Base-by-base conservation (phyloP, 2,113 vertebrate species). In the Nanorana parkeri region DNA sequence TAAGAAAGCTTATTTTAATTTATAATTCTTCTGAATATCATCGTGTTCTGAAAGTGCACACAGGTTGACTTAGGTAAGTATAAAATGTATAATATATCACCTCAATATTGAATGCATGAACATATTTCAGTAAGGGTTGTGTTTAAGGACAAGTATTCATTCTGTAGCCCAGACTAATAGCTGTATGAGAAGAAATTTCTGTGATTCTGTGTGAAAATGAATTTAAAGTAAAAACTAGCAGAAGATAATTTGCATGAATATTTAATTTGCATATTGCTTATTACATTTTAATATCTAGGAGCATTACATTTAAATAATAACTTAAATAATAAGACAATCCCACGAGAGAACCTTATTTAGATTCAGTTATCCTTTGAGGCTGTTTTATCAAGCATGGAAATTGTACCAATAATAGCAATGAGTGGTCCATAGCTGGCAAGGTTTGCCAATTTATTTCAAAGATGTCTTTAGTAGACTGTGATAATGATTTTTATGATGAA, bases 211-310 rank as follows among this genome's bases (percentile, higher is more conserved):
- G 55, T 41, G 29, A n/a, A 75, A 75, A 75, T n/a, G 28, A 60
- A 75, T 75, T 75, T 61, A 36, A 60, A 75, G 56, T 61, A 75
- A 36, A 47, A 60, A 74, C 54, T 13, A 74, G 71, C 71, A 61
- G 72, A 60, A 29, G 72, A 36, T 61, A 60, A 61, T 75, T 75
- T 41, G 41, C 72, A 24, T 41, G 55, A 61, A 61, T 56, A 21
- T 32, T 24, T 75, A 4, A 75, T 75, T 75, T 75, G 54, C 72
- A 75, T 75, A 61, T 60, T 75, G 72, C 72, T 75, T 29, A 75
- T 75, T 75, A 75, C 72, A 75, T 75, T 75, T 75, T 75, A 75
- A 75, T 75, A 75, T 75, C 72, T 75, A 32, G 54, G 56, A 75
- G 61, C 72, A 75, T 75, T 60, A 75, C 72, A 75, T 60, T 74